Base-by-base conservation (phyloP, 2,797 vertebrate species). In the Coregonus ussuriensis region DNA sequence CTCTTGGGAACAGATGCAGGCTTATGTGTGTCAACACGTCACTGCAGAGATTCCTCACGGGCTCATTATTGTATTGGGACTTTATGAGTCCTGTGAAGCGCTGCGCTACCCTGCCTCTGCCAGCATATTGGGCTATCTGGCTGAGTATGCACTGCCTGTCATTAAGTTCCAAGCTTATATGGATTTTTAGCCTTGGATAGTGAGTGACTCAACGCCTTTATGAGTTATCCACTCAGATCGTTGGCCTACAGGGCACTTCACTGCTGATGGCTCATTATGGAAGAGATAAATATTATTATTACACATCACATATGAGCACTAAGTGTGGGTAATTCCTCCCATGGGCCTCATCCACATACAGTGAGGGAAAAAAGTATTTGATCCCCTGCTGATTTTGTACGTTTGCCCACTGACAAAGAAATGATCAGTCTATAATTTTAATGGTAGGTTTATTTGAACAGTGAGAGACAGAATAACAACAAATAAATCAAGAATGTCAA, bases 131-230 rank as follows among this genome's bases (percentile, higher is more conserved):
- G 35, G 15, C 14, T 35, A 2, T 73, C 18, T 56, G 70, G 51
- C 53, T 81, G 71, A 72, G n/a, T 81, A 4, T 18, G n/a, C 15
- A 6, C 4, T 15, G 0, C 6, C 1, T 72, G 70, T 73, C 74
- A 82, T 80, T 77, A 66, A 6, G 71, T 6, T 63, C 25, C 51
- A 18, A 59, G 7, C 53, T 41, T 72, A 25, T 18, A 16, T 72
- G 29, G 65, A 73, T 59, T 72, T 37, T 11, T 53, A 80, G 72
- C 41, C 41, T 11, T 47, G 74, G 71, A 14, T 14, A 76, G 77
- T 21, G 76, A 78, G 77, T 21, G 76, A 78, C 77, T 70, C 47
- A 1, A 62, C 47, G 67, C n/a, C 18, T 72, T 69, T 66, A 74
- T 77, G 81, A 59, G 16, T 18, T 59, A 18, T 59, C 16, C 56